Percentiles rank a stretch among this genome's conserved stretches.
phyloP scores from a whole-genome alignment of 53 echinoderm and acorn worm genomes.

The Temnopleurus reevesii region DNA sequence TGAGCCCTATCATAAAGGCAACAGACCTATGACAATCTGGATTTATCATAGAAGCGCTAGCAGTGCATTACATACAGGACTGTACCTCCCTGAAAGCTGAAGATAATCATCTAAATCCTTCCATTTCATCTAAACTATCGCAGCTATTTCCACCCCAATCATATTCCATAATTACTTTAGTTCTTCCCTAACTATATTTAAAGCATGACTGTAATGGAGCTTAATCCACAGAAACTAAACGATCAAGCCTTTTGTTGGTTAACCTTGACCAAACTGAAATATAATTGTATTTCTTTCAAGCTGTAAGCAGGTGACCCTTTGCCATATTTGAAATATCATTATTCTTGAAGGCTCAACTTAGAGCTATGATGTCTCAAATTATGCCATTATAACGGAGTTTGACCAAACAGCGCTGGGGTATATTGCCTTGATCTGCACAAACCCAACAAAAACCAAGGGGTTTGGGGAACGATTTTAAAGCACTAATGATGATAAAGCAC shows the following conservation, averaged over 20 bases:
- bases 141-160: background rate
- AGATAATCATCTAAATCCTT: background rate
- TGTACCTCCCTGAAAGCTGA: background rate
- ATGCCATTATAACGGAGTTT: background rate
- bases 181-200: background rate
- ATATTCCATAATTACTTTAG: constrained; percentile 14
- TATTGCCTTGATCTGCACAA: constrained; percentile 1
- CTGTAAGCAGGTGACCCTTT: background rate
- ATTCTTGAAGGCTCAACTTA: background rate
- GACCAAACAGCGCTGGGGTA: background rate
- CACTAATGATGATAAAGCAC: background rate
- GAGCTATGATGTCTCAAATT: constrained; percentile 22
- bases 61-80: background rate
- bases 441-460: background rate
- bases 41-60: constrained; percentile 4
- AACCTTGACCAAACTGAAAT: constrained; percentile 27
- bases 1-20: background rate
- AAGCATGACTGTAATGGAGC: background rate
- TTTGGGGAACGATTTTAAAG: background rate
- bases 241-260: background rate
- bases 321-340: too few relatives aligned
- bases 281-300: constrained; percentile 13
- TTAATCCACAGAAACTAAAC: constrained; percentile 2
- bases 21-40: background rate
- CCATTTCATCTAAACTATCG: background rate